Evolutionary conservation across 2,797 vertebrate species (phyloP).

Genomic region (Syngnathus rostellatus): DNA sequence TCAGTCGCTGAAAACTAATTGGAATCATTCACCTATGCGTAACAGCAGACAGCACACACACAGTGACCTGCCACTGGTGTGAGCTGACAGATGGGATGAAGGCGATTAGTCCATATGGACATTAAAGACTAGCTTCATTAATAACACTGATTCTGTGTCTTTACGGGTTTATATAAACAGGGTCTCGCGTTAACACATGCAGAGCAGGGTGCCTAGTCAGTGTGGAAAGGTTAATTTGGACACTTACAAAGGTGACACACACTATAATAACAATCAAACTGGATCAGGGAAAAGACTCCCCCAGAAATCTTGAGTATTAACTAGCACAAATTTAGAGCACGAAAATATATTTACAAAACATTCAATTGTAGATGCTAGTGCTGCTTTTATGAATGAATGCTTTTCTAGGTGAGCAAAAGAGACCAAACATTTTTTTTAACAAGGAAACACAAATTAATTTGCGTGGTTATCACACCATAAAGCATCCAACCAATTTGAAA

Average conservation of each 20-base stretch:
- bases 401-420: too few relatives aligned
- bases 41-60: slow-evolving; percentile 14
- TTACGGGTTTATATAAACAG: slow-evolving; percentile 36
- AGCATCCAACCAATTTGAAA: not conserved
- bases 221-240: slow-evolving; percentile 31
- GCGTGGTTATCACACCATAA: not conserved
- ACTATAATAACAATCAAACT: not conserved
- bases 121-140: slow-evolving; percentile 53
- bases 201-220: slow-evolving; percentile 15
- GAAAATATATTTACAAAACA: not conserved
- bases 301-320: not conserved
- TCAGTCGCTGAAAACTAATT: slow-evolving; percentile 9
- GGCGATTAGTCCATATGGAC: slow-evolving; percentile 56
- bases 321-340: not conserved
- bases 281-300: not conserved
- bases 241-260: slow-evolving; percentile 12
- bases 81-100: slow-evolving; percentile 59
- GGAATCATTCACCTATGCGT: slow-evolving; percentile 6
- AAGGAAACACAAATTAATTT: too few relatives aligned
- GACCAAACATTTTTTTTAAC: too few relatives aligned
- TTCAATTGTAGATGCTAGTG: too few relatives aligned
- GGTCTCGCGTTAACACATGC: slow-evolving; percentile 31
- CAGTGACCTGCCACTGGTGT: slow-evolving; percentile 19
- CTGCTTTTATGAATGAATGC: too few relatives aligned
- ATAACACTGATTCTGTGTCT: slow-evolving; percentile 33